Evolutionary conservation across 2,113 vertebrate species (phyloP).

Genomic region (Apeltes quadracus): DNA sequence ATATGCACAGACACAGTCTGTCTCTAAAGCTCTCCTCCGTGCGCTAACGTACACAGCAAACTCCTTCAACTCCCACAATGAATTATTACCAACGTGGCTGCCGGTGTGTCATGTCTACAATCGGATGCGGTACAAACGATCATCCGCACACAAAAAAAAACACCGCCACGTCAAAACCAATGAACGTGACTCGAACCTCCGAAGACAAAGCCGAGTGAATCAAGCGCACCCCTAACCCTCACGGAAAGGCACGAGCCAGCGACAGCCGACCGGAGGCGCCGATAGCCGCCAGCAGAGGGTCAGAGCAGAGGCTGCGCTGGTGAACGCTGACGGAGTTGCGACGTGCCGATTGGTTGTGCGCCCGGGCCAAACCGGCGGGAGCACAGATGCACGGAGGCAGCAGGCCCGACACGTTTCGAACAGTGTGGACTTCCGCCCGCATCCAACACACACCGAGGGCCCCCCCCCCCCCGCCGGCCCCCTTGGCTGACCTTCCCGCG

Average conservation of each 20-base stretch:
- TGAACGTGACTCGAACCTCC: neutral
- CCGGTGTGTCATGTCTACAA: constrained; percentile 32
- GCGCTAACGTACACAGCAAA: constrained; percentile 54
- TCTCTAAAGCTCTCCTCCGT: constrained; percentile 56
- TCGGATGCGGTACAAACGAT: constrained; percentile 24
- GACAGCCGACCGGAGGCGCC: no score
- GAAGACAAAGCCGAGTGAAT: constrained; percentile 34
- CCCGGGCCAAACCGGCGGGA: constrained; percentile 46
- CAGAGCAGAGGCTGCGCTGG: constrained; percentile 44
- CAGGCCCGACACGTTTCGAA: constrained; percentile 57
- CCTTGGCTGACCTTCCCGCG: constrained; percentile 76
- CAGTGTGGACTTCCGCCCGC: constrained; percentile 71
- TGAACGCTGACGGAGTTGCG: constrained; percentile 58
- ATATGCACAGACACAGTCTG: constrained; percentile 75
- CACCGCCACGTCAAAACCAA: constrained; percentile 45
- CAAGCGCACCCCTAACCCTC: neutral
- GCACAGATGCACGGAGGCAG: constrained; percentile 75
- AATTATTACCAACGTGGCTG: constrained; percentile 38
- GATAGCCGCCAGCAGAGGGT: constrained; percentile 45
- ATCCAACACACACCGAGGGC: constrained; percentile 52
- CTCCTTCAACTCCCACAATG: constrained; percentile 56
- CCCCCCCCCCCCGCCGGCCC: constrained; percentile 48
- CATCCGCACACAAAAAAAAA: constrained; percentile 31
- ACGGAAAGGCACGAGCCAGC: constrained; percentile 24
- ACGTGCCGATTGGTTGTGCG: constrained; percentile 59